These are phyloP conservation scores for Macrochelys suwanniensis DNA, from an alignment of 2,797 vertebrate genomes.

Conservation along the genomic window DNA sequence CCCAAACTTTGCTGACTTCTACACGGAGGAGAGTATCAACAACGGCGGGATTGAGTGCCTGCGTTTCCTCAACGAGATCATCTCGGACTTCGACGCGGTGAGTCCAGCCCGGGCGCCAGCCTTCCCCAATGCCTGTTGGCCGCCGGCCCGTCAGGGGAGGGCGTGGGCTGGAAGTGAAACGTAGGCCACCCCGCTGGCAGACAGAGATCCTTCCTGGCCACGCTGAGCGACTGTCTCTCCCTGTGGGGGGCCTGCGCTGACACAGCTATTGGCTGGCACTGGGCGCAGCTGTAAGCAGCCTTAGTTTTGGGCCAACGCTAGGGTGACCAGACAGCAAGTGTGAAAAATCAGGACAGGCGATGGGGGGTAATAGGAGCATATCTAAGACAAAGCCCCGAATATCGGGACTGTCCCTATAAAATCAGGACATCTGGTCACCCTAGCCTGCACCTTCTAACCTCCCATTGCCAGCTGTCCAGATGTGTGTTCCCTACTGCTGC, in stretches of 20 bases:
- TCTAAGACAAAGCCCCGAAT: no score
- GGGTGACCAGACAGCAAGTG: no score
- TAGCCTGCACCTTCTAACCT: background rate
- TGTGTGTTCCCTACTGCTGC: background rate
- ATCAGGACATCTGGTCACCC: no score
- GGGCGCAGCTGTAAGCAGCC: background rate
- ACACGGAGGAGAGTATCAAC: conserved; percentile 97
- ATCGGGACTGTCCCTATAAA: no score
- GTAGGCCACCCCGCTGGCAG: background rate
- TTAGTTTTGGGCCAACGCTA: background rate
- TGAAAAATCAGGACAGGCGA: no score
- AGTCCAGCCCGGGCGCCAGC: conserved; percentile 63
- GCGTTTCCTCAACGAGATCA: conserved; percentile 97
- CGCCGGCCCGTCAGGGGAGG: no score
- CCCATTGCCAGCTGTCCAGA: background rate
- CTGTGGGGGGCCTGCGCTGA: background rate
- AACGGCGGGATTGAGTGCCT: conserved; percentile 97
- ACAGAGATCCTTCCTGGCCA: no score
- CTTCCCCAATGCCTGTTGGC: rapidly evolving
- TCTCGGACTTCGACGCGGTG: conserved; percentile 96
- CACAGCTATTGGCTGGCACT: no score
- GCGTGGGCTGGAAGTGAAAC: background rate
- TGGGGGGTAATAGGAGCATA: no score
- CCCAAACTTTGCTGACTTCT: conserved; percentile 98
- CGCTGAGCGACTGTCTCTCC: no score